Percentiles rank a stretch among this genome's conserved stretches.
Evolutionary conservation across 2,113 vertebrate species (phyloP).

Genomic region (Microcebus ravelobensis): DNA sequence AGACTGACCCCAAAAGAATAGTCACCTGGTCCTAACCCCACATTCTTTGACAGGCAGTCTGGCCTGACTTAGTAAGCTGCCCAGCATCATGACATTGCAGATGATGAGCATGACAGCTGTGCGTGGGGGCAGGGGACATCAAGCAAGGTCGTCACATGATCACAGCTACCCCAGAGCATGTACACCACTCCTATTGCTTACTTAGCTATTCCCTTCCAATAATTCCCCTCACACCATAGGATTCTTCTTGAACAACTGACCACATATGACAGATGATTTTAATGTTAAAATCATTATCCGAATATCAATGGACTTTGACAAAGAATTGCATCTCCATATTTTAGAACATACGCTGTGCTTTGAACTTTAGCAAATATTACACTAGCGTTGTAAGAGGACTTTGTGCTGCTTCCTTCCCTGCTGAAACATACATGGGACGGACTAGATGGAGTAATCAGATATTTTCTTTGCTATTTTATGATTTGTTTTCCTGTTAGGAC

Average conservation of each 20-base stretch:
- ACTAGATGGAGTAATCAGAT: constrained; percentile 69
- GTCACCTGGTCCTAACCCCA: background rate
- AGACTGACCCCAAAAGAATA: background rate
- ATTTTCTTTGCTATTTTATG: constrained; percentile 74
- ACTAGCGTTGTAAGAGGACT: constrained; percentile 1
- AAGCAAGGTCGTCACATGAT: background rate
- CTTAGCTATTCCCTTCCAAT: background rate
- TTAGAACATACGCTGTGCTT: background rate
- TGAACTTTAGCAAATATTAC: constrained; percentile 45
- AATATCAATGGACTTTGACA: constrained; percentile 33
- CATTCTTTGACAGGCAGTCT: background rate
- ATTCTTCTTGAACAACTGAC: background rate
- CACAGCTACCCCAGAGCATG: background rate
- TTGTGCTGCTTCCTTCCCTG: constrained; percentile 37
- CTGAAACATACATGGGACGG: constrained; percentile 74
- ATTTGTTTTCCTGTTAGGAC: constrained; percentile 78
- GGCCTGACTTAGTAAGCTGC: background rate
- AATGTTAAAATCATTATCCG: constrained; percentile 22
- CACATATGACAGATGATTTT: background rate
- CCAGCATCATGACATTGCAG: background rate
- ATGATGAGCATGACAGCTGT: background rate
- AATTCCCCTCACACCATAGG: background rate
- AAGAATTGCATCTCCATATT: background rate
- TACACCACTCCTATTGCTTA: background rate
- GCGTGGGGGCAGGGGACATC: too few relatives aligned